Evolutionary conservation across 2,113 vertebrate genomes (phyloP).

Genomic region (Coptodon bakossiorum): DNA sequence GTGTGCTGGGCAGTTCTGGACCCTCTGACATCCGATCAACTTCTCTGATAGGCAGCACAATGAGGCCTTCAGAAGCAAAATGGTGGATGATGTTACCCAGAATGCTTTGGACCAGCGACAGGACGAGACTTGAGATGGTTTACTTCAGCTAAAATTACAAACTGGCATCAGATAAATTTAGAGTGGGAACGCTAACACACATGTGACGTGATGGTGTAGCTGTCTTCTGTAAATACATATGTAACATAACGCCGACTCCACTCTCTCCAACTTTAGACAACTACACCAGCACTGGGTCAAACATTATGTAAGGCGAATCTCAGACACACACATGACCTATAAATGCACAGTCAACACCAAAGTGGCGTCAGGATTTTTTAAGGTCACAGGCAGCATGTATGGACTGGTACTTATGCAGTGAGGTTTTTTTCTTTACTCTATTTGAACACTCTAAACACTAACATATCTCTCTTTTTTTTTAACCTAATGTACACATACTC

Average conservation of each 20-base stretch:
- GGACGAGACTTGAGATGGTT: slow-evolving; percentile 3
- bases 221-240: slow-evolving; percentile 17
- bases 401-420: neutral
- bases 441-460: neutral
- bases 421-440: neutral
- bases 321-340: neutral
- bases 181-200: slow-evolving; percentile 2
- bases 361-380: neutral
- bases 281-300: neutral
- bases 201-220: slow-evolving; percentile 1
- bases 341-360: neutral
- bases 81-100: slow-evolving; percentile 16
- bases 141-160: slow-evolving; percentile 40
- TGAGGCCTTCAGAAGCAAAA: neutral
- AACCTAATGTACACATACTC: neutral
- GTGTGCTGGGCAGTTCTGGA: neutral
- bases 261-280: neutral
- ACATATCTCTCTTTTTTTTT: neutral
- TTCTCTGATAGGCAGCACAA: neutral
- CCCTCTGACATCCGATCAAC: neutral
- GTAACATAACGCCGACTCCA: neutral
- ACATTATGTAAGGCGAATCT: neutral
- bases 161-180: slow-evolving; percentile 37
- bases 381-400: neutral
- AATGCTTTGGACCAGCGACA: slow-evolving; percentile 23